phyloP scores from a whole-genome alignment of 2,113 vertebrate genomes.

The Anguilla rostrata region DNA sequence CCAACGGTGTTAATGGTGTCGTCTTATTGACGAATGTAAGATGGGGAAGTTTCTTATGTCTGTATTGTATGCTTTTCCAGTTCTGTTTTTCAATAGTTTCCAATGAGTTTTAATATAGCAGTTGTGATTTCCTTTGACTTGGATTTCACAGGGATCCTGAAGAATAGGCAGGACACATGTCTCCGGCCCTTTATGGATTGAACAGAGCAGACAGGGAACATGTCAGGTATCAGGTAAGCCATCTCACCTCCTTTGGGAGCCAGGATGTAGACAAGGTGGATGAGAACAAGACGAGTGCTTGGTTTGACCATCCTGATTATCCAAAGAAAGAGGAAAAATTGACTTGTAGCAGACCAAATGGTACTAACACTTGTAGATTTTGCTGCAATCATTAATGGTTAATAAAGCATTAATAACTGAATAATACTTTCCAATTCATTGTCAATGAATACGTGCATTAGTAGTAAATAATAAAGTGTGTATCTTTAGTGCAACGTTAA shows the following conservation, averaged over 20 bases:
- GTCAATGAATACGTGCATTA: no score
- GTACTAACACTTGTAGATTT: not conserved
- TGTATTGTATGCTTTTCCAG: not conserved
- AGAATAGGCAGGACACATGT: not conserved
- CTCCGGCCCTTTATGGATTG: not conserved
- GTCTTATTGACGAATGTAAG: not conserved
- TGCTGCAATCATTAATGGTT: not conserved
- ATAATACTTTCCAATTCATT: not conserved
- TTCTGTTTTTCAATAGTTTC: not conserved
- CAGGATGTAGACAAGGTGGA: constrained; percentile 66
- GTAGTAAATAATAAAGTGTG: no score
- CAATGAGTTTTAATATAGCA: not conserved
- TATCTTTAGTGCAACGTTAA: no score
- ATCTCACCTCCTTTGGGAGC: constrained; percentile 58
- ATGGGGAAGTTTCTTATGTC: not conserved
- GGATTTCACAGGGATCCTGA: not conserved
- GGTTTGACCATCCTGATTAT: constrained; percentile 68
- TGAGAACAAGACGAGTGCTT: constrained; percentile 66
- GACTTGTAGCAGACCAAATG: not conserved
- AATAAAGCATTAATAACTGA: not conserved
- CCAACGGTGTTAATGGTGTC: not conserved
- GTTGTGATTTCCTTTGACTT: not conserved
- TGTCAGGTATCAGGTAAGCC: constrained; percentile 31
- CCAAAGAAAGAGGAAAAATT: constrained; percentile 28
- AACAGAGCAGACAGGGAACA: constrained; percentile 21